Conservation (phyloP, 64 coral and sea anemone genomes). For the Platygyra sinensis region DNA sequence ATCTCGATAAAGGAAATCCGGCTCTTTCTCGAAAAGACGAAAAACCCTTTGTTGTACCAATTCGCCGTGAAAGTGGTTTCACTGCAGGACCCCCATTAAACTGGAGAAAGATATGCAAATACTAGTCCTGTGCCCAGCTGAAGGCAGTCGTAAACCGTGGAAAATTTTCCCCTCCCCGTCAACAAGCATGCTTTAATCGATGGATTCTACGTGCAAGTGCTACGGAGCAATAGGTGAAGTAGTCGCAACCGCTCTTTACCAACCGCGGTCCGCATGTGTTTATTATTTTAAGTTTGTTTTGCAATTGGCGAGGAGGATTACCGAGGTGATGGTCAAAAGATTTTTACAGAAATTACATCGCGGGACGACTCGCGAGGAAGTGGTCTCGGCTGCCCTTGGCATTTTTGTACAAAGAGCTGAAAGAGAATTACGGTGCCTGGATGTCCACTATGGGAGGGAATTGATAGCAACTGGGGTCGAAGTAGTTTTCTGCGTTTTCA, state of each 20-base stretch:
- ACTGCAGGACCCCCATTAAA: conserved; percentile 48
- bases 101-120: conserved; percentile 13
- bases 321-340: conserved; percentile 76
- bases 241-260: too few relatives aligned
- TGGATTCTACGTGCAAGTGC: conserved; percentile 73
- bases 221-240: conserved; percentile 14
- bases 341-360: conserved; percentile 78
- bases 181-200: conserved; percentile 77
- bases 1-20: conserved; percentile 73
- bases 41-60: conserved; percentile 62
- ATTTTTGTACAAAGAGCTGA: conserved; percentile 47
- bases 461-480: too few relatives aligned
- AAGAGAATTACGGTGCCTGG: conserved; percentile 58
- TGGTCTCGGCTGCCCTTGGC: conserved; percentile 52
- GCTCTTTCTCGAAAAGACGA: conserved; percentile 20
- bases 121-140: conserved; percentile 48
- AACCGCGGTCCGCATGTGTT: too few relatives aligned
- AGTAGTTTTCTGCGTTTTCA: conserved; percentile 63
- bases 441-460: conserved; percentile 69
- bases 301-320: conserved; percentile 59
- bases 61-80: conserved; percentile 90
- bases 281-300: too few relatives aligned
- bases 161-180: conserved; percentile 57
- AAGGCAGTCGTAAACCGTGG: conserved; percentile 74
- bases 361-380: conserved; percentile 64